Evolutionary conservation across 2,113 vertebrate genomes (phyloP).

Genomic region (Rhabdornis inornatus): DNA sequence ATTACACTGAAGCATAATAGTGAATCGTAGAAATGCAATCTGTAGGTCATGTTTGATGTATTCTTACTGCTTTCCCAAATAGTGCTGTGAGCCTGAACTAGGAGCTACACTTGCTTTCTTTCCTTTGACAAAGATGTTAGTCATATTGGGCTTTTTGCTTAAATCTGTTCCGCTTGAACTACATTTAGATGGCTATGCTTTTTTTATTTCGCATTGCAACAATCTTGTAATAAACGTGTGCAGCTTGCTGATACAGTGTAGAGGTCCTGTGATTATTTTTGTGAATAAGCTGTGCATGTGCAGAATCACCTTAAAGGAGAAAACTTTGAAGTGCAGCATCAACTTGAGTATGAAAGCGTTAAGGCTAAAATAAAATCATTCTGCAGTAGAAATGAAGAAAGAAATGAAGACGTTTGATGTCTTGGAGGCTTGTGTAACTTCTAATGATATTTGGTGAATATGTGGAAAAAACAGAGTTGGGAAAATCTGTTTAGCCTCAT

Average conservation of each 20-base stretch:
- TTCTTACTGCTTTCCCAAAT: neutral
- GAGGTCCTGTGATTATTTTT: neutral
- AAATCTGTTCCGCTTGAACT: neutral
- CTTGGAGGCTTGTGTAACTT: neutral
- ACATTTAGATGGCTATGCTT: neutral
- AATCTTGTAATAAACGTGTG: neutral
- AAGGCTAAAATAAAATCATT: neutral
- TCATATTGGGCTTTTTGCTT: neutral
- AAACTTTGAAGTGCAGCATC: neutral
- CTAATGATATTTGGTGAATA: neutral
- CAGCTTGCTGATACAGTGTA: neutral
- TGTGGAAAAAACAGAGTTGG: neutral
- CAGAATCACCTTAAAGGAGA: neutral
- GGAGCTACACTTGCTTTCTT: neutral
- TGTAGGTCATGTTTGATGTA: neutral
- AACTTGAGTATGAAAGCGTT: neutral
- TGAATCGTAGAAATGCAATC: neutral
- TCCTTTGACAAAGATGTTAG: neutral
- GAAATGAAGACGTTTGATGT: neutral
- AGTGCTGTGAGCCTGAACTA: neutral
- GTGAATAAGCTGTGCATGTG: neutral
- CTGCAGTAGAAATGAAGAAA: neutral
- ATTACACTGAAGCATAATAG: neutral
- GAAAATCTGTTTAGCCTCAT: neutral
- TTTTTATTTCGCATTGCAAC: neutral